Evolutionary conservation across 2,888 invertebrate genomes (phyloP).

Genomic region (Limenitis camilla): DNA sequence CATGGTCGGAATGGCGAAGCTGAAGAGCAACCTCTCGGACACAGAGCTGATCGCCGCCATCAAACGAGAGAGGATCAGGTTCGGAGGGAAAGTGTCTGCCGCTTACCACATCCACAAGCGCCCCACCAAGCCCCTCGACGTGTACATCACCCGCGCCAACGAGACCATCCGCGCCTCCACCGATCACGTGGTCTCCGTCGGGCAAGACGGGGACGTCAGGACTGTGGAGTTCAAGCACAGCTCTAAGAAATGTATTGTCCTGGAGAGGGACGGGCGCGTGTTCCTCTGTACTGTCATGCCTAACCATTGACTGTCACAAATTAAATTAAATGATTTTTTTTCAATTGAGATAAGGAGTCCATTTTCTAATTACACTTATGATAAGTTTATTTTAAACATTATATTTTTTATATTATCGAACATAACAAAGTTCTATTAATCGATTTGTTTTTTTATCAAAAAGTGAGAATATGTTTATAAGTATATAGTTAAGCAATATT

Average conservation of each 20-base stretch:
- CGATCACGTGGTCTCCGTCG: constrained; percentile 4
- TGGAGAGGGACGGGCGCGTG: constrained; percentile 26
- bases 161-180: constrained; percentile 14
- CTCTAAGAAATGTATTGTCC: constrained; percentile 14
- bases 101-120: constrained; percentile 27
- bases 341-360: no score
- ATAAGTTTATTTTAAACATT: no score
- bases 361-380: no score
- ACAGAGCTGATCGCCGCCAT: constrained; percentile 17
- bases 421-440: no score
- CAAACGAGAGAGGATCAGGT: constrained; percentile 11
- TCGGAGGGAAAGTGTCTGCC: constrained; percentile 24
- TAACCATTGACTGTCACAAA: neutral
- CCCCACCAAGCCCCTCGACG: constrained; percentile 21
- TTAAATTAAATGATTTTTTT: no score
- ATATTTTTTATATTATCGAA: no score
- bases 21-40: constrained; percentile 15
- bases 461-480: no score
- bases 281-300: constrained; percentile 21
- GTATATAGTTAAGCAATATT: no score
- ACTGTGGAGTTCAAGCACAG: constrained; percentile 13
- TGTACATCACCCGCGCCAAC: constrained; percentile 25
- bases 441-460: no score
- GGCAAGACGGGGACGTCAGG: constrained; percentile 26
- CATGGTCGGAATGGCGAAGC: constrained; percentile 22